Evolutionary conservation across 2,797 vertebrate species (phyloP).

Genomic region (Avahi laniger): DNA sequence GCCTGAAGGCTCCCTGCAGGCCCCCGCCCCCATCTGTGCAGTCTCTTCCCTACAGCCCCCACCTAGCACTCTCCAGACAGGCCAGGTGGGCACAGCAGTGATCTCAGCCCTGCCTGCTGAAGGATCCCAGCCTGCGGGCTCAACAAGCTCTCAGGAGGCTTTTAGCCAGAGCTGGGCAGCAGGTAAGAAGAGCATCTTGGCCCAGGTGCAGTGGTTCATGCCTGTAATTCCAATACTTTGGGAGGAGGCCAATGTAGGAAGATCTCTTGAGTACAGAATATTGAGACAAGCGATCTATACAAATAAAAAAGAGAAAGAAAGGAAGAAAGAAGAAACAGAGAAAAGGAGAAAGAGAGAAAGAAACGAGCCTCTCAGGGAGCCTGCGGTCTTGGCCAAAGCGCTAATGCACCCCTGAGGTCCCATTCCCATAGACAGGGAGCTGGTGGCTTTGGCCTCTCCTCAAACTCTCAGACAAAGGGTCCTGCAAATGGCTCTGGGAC

Average conservation of each 20-base stretch:
- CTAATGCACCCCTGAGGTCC: constrained; percentile 15
- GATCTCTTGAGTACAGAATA: not conserved
- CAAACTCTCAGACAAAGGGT: constrained; percentile 60
- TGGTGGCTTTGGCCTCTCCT: constrained; percentile 51
- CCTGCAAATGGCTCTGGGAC: constrained; percentile 31
- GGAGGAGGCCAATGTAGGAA: not conserved
- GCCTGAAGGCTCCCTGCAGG: not conserved
- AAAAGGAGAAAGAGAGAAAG: too few species aligned
- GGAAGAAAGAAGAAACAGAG: too few species aligned
- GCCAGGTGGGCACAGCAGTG: not conserved
- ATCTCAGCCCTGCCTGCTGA: not conserved
- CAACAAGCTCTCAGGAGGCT: not conserved
- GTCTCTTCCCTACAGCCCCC: constrained; percentile 34
- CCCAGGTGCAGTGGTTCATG: not conserved
- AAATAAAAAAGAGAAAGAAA: too few species aligned
- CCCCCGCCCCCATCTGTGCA: not conserved
- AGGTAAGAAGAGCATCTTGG: not conserved
- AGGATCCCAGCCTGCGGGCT: not conserved
- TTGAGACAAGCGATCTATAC: not conserved
- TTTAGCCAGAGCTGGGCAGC: not conserved
- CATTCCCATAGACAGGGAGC: constrained; percentile 19
- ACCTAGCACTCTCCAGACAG: constrained; percentile 36
- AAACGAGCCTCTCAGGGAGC: not conserved
- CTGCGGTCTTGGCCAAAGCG: constrained; percentile 44
- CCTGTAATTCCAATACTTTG: not conserved